Percentiles rank a stretch among this genome's conserved stretches.
These are phyloP conservation scores for Cherax destructor DNA, from an alignment of 1,140 invertebrate species.

Conservation along the genomic window DNA sequence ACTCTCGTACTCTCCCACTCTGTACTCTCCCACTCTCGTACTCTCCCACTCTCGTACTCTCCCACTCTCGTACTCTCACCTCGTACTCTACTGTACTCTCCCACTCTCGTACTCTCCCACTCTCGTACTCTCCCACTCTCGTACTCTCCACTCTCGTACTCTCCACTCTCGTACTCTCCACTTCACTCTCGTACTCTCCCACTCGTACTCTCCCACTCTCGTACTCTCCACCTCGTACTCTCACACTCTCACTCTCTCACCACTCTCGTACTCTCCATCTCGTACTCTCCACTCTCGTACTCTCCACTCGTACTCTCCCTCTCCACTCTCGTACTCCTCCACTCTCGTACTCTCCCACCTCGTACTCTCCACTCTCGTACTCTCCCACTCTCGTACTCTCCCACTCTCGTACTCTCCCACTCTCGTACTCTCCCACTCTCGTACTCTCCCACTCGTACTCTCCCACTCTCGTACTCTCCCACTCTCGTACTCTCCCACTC, in stretches of 20 bases:
- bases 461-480: not conserved
- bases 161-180: no score
- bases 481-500: constrained; percentile 1
- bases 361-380: no score
- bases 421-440: not conserved
- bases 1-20: not conserved
- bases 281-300: not conserved
- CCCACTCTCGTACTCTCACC: not conserved
- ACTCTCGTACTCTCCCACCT: not conserved
- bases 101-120: not conserved
- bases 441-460: not conserved
- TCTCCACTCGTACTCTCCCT: not conserved
- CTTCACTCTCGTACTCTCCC: no score
- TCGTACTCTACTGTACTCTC: not conserved
- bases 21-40: not conserved
- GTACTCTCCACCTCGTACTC: no score
- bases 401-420: not conserved
- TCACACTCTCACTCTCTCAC: not conserved
- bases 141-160: no score
- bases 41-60: not conserved
- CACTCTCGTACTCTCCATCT: not conserved
- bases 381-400: no score
- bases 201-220: no score
- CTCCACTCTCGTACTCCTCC: not conserved
- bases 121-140: constrained; percentile 12